These are phyloP conservation scores for Panurus biarmicus DNA, from an alignment of 2,113 vertebrate genomes.

Conservation along the genomic window DNA sequence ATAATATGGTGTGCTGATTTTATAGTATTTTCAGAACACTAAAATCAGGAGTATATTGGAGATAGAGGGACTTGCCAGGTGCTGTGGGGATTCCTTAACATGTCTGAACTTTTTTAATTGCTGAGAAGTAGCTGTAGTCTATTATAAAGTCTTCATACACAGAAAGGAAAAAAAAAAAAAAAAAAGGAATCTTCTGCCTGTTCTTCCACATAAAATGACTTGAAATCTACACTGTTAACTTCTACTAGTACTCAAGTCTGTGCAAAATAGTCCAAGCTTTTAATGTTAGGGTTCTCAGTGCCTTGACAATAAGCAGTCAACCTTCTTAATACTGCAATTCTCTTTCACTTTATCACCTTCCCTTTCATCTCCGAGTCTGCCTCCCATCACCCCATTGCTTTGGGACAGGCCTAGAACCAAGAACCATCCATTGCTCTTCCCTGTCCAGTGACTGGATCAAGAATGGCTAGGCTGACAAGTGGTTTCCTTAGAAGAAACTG, in stretches of 20 bases:
- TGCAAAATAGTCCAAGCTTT: constrained; percentile 4
- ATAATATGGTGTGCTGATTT: constrained; percentile 3
- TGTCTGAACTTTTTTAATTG: constrained; percentile 13
- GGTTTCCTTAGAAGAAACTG: background rate
- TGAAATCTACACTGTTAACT: constrained; percentile 35
- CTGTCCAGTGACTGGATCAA: background rate
- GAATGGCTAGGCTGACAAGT: background rate
- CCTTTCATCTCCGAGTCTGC: background rate
- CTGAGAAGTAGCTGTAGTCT: background rate
- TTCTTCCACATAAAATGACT: constrained; percentile 1
- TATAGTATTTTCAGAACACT: constrained; percentile 48
- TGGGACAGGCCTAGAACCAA: background rate
- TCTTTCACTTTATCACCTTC: background rate
- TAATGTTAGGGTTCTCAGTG: constrained; percentile 40
- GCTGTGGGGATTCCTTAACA: constrained; percentile 32
- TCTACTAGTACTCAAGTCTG: background rate
- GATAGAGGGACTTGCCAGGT: constrained; percentile 19
- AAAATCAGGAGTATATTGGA: constrained; percentile 27
- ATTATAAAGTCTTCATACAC: background rate
- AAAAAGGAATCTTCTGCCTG: background rate
- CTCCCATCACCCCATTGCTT: background rate
- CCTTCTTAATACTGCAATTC: constrained; percentile 8
- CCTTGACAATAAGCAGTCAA: constrained; percentile 36
- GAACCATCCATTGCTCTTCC: background rate
- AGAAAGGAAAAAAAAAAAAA: background rate